Percentiles rank a stretch among this genome's conserved stretches.
Conservation (phyloP, 2,113 vertebrate genomes). For the Lophotis ruficrista region DNA sequence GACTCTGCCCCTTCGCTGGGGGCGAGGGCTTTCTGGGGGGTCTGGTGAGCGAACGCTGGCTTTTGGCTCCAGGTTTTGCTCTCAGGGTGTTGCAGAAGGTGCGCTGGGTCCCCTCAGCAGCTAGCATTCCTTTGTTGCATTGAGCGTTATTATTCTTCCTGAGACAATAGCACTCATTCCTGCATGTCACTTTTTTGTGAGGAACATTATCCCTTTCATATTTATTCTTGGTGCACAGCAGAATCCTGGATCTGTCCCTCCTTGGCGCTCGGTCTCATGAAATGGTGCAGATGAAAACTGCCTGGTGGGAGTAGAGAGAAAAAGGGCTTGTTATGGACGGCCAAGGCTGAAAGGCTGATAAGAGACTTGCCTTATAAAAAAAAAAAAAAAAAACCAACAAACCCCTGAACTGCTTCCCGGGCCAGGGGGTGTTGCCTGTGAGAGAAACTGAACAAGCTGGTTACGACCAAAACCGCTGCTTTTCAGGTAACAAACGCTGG, state of each 20-base stretch:
- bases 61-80: accelerated
- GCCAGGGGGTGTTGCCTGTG: neutral
- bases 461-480: neutral
- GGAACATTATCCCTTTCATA: no score
- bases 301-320: accelerated
- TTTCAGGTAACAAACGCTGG: neutral
- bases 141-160: accelerated
- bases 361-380: no score
- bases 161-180: neutral
- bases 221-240: neutral
- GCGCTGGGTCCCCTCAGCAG: neutral
- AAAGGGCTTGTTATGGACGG: accelerated
- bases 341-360: neutral
- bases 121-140: accelerated
- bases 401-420: accelerated
- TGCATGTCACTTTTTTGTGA: accelerated
- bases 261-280: neutral
- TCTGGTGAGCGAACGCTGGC: no score
- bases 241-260: neutral
- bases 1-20: no score
- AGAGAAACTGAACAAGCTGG: neutral
- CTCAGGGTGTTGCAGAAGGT: accelerated
- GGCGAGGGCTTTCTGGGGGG: no score
- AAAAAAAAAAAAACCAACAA: no score
- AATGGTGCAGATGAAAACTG: accelerated